phyloP scores from a whole-genome alignment of 2,113 vertebrate species.

The Anguilla rostrata region DNA sequence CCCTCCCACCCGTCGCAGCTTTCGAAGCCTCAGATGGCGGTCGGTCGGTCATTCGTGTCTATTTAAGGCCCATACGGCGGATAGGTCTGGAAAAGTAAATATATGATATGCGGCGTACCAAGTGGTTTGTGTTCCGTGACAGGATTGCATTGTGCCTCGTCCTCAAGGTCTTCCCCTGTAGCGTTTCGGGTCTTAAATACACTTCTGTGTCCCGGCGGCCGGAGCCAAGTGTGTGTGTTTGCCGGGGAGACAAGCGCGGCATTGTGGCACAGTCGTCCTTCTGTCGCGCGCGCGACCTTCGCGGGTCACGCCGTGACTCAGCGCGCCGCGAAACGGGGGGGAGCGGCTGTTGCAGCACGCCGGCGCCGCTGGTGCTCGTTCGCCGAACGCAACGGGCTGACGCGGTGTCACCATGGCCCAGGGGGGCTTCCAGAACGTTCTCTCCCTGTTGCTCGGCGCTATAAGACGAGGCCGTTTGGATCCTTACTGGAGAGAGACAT shows the following conservation, averaged over 20 bases:
- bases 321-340: conserved; percentile 43
- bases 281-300: neutral
- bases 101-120: neutral
- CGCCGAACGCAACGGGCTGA: neutral
- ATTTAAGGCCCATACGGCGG: neutral
- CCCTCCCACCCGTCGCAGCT: neutral
- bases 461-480: neutral
- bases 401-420: neutral
- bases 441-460: neutral
- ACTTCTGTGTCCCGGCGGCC: conserved; percentile 36
- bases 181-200: conserved; percentile 27
- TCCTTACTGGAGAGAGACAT: neutral
- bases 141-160: neutral
- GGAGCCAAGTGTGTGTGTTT: conserved; percentile 36
- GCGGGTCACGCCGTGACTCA: conserved; percentile 30
- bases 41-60: neutral
- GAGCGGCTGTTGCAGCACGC: conserved; percentile 32
- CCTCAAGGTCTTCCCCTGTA: conserved; percentile 25
- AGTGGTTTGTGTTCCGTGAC: conserved; percentile 3
- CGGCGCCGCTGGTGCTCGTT: conserved; percentile 40
- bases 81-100: neutral
- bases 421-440: neutral
- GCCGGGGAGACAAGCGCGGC: conserved; percentile 52
- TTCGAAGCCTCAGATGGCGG: neutral
- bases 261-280: conserved; percentile 44